These are phyloP conservation scores for Trachelus iudaicus DNA, from an alignment of 2,888 invertebrate species.

Conservation along the genomic window DNA sequence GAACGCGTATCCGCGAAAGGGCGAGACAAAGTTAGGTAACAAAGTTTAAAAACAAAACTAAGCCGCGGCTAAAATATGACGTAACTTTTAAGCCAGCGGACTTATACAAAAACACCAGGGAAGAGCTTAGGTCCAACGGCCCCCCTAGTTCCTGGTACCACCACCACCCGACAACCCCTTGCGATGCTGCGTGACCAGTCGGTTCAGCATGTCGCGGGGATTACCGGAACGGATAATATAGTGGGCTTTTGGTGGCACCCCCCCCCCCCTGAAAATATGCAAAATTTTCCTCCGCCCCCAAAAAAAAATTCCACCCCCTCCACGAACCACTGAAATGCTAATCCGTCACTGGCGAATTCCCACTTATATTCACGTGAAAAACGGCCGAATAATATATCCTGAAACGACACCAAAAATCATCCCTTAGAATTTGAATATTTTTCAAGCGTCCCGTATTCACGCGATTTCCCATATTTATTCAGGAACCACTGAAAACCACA, in stretches of 20 bases:
- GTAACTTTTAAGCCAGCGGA: slow-evolving; percentile 43
- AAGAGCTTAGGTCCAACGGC: not conserved
- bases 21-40: slow-evolving; percentile 32
- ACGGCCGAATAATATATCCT: not conserved
- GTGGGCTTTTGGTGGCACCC: not conserved
- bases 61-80: slow-evolving; percentile 40
- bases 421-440: not conserved
- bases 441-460: not conserved
- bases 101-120: slow-evolving; percentile 21
- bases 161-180: not conserved
- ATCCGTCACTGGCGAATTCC: not conserved
- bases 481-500: not conserved
- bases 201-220: not conserved
- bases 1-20: not conserved
- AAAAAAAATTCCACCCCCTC: not conserved
- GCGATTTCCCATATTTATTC: not conserved
- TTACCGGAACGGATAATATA: not conserved
- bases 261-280: not conserved
- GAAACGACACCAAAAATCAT: not conserved
- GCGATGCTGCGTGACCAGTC: not conserved
- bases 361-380: not conserved
- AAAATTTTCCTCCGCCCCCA: not conserved
- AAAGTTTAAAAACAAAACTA: slow-evolving; percentile 38
- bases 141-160: not conserved
- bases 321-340: not conserved